Evolutionary conservation across 2,797 vertebrate genomes (phyloP).

Genomic region (Sebastes oblongus): DNA sequence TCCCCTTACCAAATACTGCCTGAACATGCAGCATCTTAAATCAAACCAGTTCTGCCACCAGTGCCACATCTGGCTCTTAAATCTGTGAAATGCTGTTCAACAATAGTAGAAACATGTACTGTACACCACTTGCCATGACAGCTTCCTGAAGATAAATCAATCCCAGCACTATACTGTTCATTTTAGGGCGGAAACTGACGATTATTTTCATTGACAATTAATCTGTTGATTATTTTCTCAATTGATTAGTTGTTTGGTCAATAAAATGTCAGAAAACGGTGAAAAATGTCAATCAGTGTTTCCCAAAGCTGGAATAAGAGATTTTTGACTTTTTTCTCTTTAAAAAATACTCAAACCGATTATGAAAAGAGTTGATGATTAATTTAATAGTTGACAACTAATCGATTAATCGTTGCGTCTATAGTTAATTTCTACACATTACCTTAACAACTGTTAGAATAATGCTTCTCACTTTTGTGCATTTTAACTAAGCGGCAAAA

Average conservation of each 20-base stretch:
- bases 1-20: neutral
- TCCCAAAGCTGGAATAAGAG: too few relatives aligned
- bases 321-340: too few relatives aligned
- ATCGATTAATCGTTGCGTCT: too few relatives aligned
- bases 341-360: too few relatives aligned
- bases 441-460: neutral
- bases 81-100: neutral
- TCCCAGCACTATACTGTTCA: neutral
- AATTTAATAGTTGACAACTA: too few relatives aligned
- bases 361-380: too few relatives aligned
- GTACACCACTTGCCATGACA: neutral
- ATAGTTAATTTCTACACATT: neutral
- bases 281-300: too few relatives aligned
- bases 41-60: conserved; percentile 8
- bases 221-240: too few relatives aligned
- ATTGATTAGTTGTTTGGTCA: too few relatives aligned
- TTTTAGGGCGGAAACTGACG: accelerated
- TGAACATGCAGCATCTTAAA: conserved; percentile 1
- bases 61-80: neutral
- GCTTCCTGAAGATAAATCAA: neutral
- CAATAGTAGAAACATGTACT: neutral
- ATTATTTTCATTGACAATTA: too few relatives aligned
- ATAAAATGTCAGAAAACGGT: too few relatives aligned
- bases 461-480: neutral
- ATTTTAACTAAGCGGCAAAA: neutral